Conservation (phyloP, 2,888 invertebrate species). For the Brachyopa scutellaris region DNA sequence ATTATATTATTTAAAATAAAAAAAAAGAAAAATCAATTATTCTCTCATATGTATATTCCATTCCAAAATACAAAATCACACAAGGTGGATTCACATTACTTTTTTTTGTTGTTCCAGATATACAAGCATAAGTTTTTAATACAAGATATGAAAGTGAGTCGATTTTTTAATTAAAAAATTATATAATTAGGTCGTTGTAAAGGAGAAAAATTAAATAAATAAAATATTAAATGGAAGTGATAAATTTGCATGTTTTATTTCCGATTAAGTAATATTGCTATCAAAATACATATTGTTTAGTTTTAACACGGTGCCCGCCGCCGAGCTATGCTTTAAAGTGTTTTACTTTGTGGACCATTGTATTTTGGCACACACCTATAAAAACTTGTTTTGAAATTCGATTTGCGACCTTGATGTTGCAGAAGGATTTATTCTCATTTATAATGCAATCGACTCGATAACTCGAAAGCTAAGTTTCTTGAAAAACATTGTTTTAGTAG, state of each 20-base stretch:
- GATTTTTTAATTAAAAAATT: constrained; percentile 59
- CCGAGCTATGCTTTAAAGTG: too few relatives aligned
- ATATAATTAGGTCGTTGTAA: constrained; percentile 64
- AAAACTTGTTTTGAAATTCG: too few relatives aligned
- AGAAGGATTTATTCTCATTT: too few relatives aligned
- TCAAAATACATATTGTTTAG: too few relatives aligned
- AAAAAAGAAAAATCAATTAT: constrained; percentile 50
- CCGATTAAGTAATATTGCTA: too few relatives aligned
- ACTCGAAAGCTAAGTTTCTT: too few relatives aligned
- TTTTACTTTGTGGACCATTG: too few relatives aligned
- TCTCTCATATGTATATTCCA: constrained; percentile 69
- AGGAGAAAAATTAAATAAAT: constrained; percentile 41
- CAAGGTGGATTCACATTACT: constrained; percentile 36
- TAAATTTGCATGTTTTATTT: not conserved
- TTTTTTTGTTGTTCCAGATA: constrained; percentile 51
- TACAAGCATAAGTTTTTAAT: constrained; percentile 67
- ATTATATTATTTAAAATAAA: constrained; percentile 73
- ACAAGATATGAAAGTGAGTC: constrained; percentile 39
- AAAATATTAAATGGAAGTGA: constrained; percentile 68
- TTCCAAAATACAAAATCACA: constrained; percentile 59
- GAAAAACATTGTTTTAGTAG: too few relatives aligned
- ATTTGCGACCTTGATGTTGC: too few relatives aligned
- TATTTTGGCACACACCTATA: too few relatives aligned
- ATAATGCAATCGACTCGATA: too few relatives aligned
- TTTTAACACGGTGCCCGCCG: too few relatives aligned